Base-by-base conservation (phyloP, 64 coral and sea anemone species). In the Montipora efflorescens region DNA sequence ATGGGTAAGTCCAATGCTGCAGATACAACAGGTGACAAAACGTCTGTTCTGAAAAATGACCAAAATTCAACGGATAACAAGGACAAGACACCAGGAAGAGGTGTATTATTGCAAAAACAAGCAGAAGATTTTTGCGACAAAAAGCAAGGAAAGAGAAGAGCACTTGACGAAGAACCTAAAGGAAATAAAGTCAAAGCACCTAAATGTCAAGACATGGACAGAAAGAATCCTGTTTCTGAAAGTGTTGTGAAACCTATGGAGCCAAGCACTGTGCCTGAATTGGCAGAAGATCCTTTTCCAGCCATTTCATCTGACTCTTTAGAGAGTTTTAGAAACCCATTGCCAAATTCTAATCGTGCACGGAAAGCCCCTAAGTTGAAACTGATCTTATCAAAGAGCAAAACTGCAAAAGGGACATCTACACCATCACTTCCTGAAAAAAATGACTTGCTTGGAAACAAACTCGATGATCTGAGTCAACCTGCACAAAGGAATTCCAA, bases 351-450 rank as follows among this genome's bases (percentile, higher is more conserved):
- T 86, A 45, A 51, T 86, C 0, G 5, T 7, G 3, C 36, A 47
- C 47, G 44, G 13, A 86, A 86, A 86, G 66, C 62, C 47, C 64
- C 82, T 15, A 86, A 86, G 82, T 49, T 86, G 66, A 86, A 69
- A n/a, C 15, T 86, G 82, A 86, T 86, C 47, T 47, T 86, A 23
- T 71, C 68, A 51, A 86, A 51, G 66, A 49, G 8, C 2, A 86
- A 44, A 72, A 47, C 47, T 47, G 7, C 3, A 6, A 71, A 48
- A 15, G 82, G 71, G 21, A 45, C 19, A 13, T 50, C 8, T 50
- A 7, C 46, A 50, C 16, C 36, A 15, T 28, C 5, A 22, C 5
- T 13, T 28, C 4, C 15, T 22, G 19, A 86, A 16, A 69, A 3
- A 10, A 21, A 12, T n/a, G 8, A 51, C 7, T 22, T 48, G 10